phyloP scores from a whole-genome alignment of 2,888 invertebrate species.

The Drosophila infuscata region DNA sequence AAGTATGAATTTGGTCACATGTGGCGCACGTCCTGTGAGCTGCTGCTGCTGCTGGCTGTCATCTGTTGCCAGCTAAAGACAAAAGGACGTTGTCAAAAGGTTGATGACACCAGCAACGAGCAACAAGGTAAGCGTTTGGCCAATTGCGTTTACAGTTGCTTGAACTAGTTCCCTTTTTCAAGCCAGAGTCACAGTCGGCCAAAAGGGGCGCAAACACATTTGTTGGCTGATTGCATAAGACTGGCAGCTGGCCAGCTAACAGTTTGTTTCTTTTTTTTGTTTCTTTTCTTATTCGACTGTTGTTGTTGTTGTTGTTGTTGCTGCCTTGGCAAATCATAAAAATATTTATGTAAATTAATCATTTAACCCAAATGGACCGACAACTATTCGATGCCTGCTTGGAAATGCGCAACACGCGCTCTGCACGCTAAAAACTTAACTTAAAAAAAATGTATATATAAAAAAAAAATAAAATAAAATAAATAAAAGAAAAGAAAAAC shows the following conservation, averaged over 20 bases:
- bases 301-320: conserved; percentile 34
- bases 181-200: conserved; percentile 15
- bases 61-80: conserved; percentile 68
- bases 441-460: background rate
- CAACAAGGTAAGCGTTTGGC: conserved; percentile 33
- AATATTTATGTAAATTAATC: conserved; percentile 81
- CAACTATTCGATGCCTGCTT: conserved; percentile 65
- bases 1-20: conserved; percentile 55
- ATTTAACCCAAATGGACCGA: conserved; percentile 79
- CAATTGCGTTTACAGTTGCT: conserved; percentile 77
- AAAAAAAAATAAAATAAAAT: conserved; percentile 7
- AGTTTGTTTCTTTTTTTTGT: conserved; percentile 14
- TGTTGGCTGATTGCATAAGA: conserved; percentile 69
- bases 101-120: conserved; percentile 70
- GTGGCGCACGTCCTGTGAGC: conserved; percentile 69
- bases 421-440: conserved; percentile 44
- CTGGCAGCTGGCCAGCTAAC: conserved; percentile 70
- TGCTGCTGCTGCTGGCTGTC: conserved; percentile 49
- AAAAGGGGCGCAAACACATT: conserved; percentile 64
- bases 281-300: conserved; percentile 16
- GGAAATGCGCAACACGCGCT: conserved; percentile 79
- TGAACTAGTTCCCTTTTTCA: conserved; percentile 72
- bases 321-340: conserved; percentile 77
- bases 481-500: conserved; percentile 10
- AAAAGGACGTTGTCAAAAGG: conserved; percentile 73